Evolutionary conservation across 53 echinoderm and acorn worm species (phyloP).

Genomic region (Echinometra lucunter): DNA sequence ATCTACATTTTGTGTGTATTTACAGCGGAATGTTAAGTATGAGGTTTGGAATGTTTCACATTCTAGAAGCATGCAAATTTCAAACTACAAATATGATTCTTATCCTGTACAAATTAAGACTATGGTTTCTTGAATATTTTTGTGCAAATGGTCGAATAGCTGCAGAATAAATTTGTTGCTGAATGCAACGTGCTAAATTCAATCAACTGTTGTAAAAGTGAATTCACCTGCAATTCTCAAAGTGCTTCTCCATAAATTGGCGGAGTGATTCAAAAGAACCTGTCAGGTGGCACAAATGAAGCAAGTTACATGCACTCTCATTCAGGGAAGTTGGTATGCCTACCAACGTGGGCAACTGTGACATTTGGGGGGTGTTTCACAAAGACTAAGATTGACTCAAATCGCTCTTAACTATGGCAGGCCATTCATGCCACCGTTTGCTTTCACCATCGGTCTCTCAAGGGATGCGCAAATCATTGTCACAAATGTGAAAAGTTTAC

Average conservation of each 20-base stretch:
- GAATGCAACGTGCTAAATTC: background rate
- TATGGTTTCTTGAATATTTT: background rate
- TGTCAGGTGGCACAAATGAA: background rate
- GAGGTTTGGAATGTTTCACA: conserved; percentile 14
- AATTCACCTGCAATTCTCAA: background rate
- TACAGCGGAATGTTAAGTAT: conserved; percentile 55
- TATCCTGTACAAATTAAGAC: background rate
- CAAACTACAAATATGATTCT: background rate
- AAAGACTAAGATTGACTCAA: no score
- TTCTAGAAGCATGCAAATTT: conserved; percentile 14
- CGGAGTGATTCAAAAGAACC: background rate
- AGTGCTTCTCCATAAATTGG: background rate
- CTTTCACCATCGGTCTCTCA: no score
- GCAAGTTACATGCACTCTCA: background rate
- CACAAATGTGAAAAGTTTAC: no score
- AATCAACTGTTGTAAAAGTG: no score
- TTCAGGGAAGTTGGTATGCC: background rate
- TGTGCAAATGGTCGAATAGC: conserved; percentile 2
- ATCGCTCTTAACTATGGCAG: no score
- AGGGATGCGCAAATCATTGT: no score
- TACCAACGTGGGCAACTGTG: background rate
- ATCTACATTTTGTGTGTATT: conserved; percentile 28
- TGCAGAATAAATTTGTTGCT: background rate
- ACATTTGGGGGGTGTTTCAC: background rate
- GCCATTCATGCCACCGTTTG: no score